Evolutionary conservation across 2,888 invertebrate species (phyloP).

Genomic region (Notodonta dromedarius): DNA sequence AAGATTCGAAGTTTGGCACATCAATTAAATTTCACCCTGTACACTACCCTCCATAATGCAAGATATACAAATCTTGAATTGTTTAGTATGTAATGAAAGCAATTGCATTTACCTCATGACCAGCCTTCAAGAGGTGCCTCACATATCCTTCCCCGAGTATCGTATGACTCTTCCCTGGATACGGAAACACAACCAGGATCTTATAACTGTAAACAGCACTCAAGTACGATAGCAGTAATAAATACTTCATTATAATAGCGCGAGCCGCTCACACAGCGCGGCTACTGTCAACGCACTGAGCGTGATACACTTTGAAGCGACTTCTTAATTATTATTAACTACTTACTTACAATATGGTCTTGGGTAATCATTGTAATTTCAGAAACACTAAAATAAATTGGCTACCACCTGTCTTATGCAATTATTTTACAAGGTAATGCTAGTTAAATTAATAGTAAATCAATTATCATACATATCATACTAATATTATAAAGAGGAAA

Average conservation of each 20-base stretch:
- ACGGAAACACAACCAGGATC: constrained; percentile 33
- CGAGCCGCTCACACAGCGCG: neutral
- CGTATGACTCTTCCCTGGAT: constrained; percentile 31
- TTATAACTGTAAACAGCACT: constrained; percentile 19
- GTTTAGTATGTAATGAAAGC: neutral
- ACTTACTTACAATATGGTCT: neutral
- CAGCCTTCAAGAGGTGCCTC: constrained; percentile 31
- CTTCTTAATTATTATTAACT: neutral
- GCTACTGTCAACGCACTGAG: neutral
- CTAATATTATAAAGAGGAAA: too few species aligned
- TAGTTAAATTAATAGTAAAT: too few species aligned
- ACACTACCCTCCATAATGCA: too few species aligned
- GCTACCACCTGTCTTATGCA: too few species aligned
- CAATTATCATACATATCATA: too few species aligned
- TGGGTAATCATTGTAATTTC: neutral
- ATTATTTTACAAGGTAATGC: too few species aligned
- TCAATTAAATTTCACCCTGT: too few species aligned
- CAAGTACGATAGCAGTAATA: constrained; percentile 9
- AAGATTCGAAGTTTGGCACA: too few species aligned
- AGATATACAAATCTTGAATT: too few species aligned
- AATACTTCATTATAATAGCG: neutral
- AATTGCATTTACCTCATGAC: constrained; percentile 40
- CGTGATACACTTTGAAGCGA: neutral
- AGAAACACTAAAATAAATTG: neutral
- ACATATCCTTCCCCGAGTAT: constrained; percentile 36